A percentile compares a stretch with the other conserved stretches of the same genome.
Conservation (phyloP, 2,888 invertebrate species). For the Watsonalla binaria region DNA sequence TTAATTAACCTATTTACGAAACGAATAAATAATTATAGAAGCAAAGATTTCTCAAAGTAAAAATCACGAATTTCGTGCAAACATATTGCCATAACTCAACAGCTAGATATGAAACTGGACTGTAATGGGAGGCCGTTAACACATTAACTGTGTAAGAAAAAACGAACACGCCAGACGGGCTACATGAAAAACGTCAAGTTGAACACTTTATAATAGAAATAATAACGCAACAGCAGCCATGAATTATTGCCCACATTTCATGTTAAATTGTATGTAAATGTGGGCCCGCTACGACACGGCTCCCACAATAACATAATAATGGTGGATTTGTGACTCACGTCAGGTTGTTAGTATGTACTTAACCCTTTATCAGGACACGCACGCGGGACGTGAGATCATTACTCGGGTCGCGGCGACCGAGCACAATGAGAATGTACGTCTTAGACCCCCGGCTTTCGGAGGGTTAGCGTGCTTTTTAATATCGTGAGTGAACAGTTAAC, state of each 20-base stretch:
- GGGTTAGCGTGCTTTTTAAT: slow-evolving; percentile 21
- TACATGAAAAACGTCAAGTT: slow-evolving; percentile 63
- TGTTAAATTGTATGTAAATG: slow-evolving; percentile 79
- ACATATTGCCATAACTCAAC: slow-evolving; percentile 43
- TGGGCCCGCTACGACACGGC: slow-evolving; percentile 67
- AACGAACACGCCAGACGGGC: slow-evolving; percentile 53
- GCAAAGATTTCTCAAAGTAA: slow-evolving; percentile 29
- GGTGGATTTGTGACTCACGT: slow-evolving; percentile 78
- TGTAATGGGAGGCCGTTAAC: slow-evolving; percentile 52
- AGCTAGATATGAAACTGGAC: slow-evolving; percentile 42
- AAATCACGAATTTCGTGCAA: slow-evolving; percentile 40
- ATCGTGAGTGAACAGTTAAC: slow-evolving; percentile 48
- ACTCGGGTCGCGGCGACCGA: slow-evolving; percentile 56
- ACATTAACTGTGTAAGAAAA: slow-evolving; percentile 42
- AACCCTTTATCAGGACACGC: slow-evolving; percentile 78
- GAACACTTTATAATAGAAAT: slow-evolving; percentile 75
- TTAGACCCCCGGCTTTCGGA: slow-evolving; percentile 20
- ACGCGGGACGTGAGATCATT: slow-evolving; percentile 76
- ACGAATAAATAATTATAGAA: slow-evolving; percentile 26
- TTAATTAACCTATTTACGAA: too few species aligned
- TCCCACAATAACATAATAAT: slow-evolving; percentile 79
- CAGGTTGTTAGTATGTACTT: slow-evolving; percentile 77
- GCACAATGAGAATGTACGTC: slow-evolving; percentile 44
- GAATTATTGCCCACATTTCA: slow-evolving; percentile 77
- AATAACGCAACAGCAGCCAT: slow-evolving; percentile 69